Conservation (phyloP, 2,888 invertebrate species). For the Mantis religiosa region DNA sequence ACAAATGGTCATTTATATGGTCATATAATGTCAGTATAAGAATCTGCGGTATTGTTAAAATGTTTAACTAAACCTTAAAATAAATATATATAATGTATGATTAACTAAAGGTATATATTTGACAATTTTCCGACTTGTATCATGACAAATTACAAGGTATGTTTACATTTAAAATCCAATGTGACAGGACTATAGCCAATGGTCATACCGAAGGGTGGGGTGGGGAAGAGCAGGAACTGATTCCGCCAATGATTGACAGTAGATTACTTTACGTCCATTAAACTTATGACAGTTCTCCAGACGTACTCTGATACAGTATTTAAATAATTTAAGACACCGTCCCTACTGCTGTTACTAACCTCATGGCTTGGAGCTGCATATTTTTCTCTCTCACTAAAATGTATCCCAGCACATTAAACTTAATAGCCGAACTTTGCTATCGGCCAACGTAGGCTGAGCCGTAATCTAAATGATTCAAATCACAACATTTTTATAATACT, state of each 20-base stretch:
- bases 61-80: no score
- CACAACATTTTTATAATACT: not conserved
- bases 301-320: not conserved
- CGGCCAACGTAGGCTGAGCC: not conserved
- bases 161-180: not conserved
- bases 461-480: not conserved
- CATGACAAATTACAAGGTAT: not conserved
- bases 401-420: not conserved
- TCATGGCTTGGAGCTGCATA: not conserved
- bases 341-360: not conserved
- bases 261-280: constrained; percentile 2
- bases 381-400: not conserved
- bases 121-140: not conserved
- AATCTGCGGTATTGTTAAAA: no score
- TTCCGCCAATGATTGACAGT: constrained; percentile 23
- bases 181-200: constrained; percentile 23
- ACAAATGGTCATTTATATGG: no score
- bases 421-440: not conserved
- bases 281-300: not conserved
- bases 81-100: not conserved
- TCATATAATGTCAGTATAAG: no score
- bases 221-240: constrained; percentile 3
- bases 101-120: not conserved
- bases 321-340: not conserved
- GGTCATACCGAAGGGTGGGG: constrained; percentile 12